These are phyloP conservation scores for Galeopterus variegatus DNA, from an alignment of 2,113 vertebrate species.

Conservation along the genomic window DNA sequence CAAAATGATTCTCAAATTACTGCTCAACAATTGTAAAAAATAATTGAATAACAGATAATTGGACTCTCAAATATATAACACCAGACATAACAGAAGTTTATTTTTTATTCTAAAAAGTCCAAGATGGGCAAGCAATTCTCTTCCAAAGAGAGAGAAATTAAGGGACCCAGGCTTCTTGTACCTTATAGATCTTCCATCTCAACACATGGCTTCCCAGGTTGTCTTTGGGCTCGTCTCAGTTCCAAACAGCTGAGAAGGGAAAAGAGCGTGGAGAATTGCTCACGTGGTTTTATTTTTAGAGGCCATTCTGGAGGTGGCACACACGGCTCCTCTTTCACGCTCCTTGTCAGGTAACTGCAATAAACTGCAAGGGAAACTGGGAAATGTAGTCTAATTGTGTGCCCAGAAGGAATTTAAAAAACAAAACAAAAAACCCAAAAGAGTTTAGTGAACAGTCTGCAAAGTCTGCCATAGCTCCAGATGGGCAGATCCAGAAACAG, in stretches of 20 bases:
- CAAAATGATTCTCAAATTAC: slow-evolving; percentile 40
- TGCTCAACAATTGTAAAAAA: background rate
- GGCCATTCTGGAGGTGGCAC: background rate
- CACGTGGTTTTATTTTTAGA: background rate
- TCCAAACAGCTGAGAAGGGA: background rate
- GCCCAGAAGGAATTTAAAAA: background rate
- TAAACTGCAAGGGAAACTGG: background rate
- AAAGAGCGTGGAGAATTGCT: background rate
- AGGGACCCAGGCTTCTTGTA: background rate
- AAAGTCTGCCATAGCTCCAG: background rate
- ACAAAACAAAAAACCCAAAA: background rate
- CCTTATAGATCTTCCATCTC: background rate
- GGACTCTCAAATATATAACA: background rate
- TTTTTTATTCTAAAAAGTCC: background rate
- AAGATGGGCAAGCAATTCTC: background rate
- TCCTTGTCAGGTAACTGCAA: background rate
- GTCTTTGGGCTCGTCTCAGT: background rate
- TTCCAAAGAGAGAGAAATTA: background rate
- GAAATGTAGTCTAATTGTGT: slow-evolving; percentile 3
- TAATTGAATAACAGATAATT: background rate
- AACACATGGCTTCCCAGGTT: background rate
- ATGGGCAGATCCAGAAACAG: slow-evolving; percentile 32
- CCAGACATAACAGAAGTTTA: background rate
- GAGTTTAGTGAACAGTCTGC: background rate
- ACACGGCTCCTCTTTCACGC: background rate